phyloP scores from a whole-genome alignment of 2,113 vertebrate genomes.

The Heterocephalus glaber region DNA sequence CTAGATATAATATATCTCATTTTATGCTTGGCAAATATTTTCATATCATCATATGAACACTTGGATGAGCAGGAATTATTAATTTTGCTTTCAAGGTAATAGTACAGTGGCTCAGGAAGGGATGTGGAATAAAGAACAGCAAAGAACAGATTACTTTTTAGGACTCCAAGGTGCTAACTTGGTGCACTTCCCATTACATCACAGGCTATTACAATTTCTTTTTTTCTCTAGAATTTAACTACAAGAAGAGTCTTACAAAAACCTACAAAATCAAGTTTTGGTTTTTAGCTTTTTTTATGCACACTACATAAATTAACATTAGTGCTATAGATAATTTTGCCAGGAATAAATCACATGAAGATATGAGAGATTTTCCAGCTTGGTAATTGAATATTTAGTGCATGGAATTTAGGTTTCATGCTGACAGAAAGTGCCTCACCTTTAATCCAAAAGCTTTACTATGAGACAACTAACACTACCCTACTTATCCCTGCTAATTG shows the following conservation, averaged over 20 bases:
- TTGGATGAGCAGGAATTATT: not conserved
- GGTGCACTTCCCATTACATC: not conserved
- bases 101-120: not conserved
- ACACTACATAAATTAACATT: not conserved
- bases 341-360: not conserved
- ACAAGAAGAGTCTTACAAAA: not conserved
- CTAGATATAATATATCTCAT: not conserved
- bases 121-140: not conserved
- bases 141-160: not conserved
- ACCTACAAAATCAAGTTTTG: not conserved
- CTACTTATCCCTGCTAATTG: not conserved
- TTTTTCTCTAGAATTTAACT: not conserved
- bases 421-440: not conserved
- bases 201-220: not conserved
- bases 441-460: not conserved
- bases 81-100: not conserved
- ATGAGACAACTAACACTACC: not conserved
- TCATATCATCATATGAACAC: not conserved
- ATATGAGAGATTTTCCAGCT: not conserved
- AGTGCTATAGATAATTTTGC: not conserved
- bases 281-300: not conserved
- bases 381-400: not conserved
- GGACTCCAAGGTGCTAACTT: not conserved
- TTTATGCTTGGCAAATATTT: not conserved
- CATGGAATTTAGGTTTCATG: not conserved